phyloP scores from a whole-genome alignment of 1,140 invertebrate genomes.

The Bombus vancouverensis region DNA sequence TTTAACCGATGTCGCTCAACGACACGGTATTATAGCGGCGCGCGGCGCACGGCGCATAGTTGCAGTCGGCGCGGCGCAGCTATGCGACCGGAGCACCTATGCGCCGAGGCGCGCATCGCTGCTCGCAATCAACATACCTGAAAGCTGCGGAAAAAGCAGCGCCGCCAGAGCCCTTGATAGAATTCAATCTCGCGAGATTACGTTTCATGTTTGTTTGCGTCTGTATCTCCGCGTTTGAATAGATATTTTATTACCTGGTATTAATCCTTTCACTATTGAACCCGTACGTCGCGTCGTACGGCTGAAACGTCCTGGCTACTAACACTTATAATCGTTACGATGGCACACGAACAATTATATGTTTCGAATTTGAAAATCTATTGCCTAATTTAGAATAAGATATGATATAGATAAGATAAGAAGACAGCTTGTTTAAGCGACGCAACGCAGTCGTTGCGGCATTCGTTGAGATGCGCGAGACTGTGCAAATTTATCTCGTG shows the following conservation, averaged over 20 bases:
- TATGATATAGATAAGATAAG: too few species aligned
- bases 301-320: not conserved
- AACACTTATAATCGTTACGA: not conserved
- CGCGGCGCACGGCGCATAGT: slow-evolving; percentile 32
- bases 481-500: too few species aligned
- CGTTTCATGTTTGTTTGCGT: not conserved
- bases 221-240: not conserved
- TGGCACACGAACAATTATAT: too few species aligned
- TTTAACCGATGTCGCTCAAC: slow-evolving; percentile 70
- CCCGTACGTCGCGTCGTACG: too few species aligned
- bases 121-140: slow-evolving; percentile 71
- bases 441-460: too few species aligned
- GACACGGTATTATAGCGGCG: slow-evolving; percentile 47
- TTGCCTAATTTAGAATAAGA: rapidly evolving
- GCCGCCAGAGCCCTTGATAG: slow-evolving; percentile 46
- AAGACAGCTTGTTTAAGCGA: too few species aligned
- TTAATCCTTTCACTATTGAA: not conserved
- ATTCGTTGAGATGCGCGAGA: too few species aligned
- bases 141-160: slow-evolving; percentile 58
- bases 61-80: slow-evolving; percentile 41
- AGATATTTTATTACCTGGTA: slow-evolving; percentile 1
- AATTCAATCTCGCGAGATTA: slow-evolving; percentile 48
- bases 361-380: too few species aligned
- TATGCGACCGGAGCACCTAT: slow-evolving; percentile 58
- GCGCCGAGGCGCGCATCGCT: slow-evolving; percentile 62